These are phyloP conservation scores for Brachionus rubens DNA, from an alignment of 1,140 invertebrate species.

Conservation along the genomic window DNA sequence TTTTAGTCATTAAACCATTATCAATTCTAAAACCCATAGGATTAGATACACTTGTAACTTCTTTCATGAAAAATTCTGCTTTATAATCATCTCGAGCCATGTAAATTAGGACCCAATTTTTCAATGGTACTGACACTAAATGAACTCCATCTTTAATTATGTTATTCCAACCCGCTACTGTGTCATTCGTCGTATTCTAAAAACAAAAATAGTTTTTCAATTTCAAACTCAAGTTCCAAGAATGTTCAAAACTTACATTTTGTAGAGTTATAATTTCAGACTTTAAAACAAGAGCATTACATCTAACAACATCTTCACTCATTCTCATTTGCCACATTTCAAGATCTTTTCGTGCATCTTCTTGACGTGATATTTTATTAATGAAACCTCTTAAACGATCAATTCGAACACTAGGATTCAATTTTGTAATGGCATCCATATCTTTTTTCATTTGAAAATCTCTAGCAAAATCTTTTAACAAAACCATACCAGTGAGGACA, in stretches of 20 bases:
- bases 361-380: not conserved
- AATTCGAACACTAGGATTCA: not conserved
- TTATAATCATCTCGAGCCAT: not conserved
- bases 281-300: not conserved
- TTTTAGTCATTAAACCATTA: not conserved
- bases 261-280: not conserved
- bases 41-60: not conserved
- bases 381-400: not conserved
- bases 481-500: not conserved
- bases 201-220: not conserved
- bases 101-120: constrained; percentile 46
- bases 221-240: not conserved
- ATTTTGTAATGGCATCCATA: constrained; percentile 14
- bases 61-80: constrained; percentile 13
- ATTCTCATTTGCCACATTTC: constrained; percentile 66
- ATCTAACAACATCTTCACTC: not conserved
- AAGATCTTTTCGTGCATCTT: constrained; percentile 68
- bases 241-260: constrained; percentile 5
- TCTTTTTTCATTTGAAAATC: constrained; percentile 29
- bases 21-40: constrained; percentile 28
- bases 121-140: not conserved
- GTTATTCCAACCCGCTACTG: constrained; percentile 12
- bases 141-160: not conserved
- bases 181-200: not conserved
- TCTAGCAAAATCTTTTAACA: not conserved